These are phyloP conservation scores for Nasonia longicornis DNA, from an alignment of 1,140 invertebrate genomes.

Conservation along the genomic window DNA sequence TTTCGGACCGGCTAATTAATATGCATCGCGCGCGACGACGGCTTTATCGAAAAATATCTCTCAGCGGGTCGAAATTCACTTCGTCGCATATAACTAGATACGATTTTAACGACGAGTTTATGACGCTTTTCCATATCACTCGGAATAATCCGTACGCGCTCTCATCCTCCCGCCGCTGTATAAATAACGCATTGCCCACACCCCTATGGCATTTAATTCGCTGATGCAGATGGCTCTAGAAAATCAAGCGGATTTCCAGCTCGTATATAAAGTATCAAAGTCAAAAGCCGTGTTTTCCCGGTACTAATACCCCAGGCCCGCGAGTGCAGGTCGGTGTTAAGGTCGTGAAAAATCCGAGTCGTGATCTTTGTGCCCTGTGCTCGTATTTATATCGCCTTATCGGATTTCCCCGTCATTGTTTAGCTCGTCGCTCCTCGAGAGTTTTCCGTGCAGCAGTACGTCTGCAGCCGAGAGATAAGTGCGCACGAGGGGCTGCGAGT, in stretches of 20 bases:
- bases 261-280: slow-evolving; percentile 16
- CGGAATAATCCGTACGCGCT: too few relatives aligned
- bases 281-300: slow-evolving; percentile 31
- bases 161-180: not conserved
- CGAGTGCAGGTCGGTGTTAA: slow-evolving; percentile 13
- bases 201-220: slow-evolving; percentile 7
- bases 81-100: too few relatives aligned
- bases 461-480: not conserved
- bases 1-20: too few relatives aligned
- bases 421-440: not conserved
- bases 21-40: too few relatives aligned
- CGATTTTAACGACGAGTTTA: too few relatives aligned
- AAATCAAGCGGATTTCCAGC: slow-evolving; percentile 26
- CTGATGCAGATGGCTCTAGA: not conserved
- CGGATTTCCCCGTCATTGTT: slow-evolving; percentile 22
- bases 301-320: not conserved
- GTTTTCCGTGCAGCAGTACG: not conserved
- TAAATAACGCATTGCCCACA: slow-evolving; percentile 36
- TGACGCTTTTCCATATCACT: not conserved
- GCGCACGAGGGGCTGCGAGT: not conserved
- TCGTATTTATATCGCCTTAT: slow-evolving; percentile 32
- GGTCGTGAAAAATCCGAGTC: slow-evolving; percentile 29
- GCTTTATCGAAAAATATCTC: too few relatives aligned
- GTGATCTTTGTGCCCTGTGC: not conserved
- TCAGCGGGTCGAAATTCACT: too few relatives aligned